A percentile compares a stretch with the other conserved stretches of the same genome.
Evolutionary conservation across 2,113 vertebrate species (phyloP).

Genomic region (Sakesphorus luctuosus): DNA sequence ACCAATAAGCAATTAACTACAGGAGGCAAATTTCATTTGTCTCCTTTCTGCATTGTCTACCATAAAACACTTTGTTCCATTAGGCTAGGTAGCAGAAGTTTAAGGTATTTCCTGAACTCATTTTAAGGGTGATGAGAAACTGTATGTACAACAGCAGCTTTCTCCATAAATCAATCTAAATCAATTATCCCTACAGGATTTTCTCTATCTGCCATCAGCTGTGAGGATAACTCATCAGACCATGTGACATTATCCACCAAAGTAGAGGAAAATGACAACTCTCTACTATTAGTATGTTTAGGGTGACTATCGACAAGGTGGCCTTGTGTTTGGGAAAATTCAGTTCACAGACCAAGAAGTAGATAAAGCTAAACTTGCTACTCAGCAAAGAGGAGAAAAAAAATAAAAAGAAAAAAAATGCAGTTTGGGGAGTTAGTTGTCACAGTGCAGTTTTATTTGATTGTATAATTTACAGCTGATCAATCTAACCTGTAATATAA

Average conservation of each 20-base stretch:
- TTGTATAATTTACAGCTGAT: background rate
- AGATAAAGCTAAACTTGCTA: background rate
- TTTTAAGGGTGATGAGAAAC: background rate
- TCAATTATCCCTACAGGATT: background rate
- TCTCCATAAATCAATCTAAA: background rate
- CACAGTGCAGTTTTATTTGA: background rate
- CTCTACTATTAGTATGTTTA: background rate
- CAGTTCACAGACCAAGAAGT: background rate
- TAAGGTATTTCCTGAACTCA: background rate
- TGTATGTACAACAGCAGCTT: background rate
- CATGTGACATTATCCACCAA: background rate
- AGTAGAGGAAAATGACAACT: background rate
- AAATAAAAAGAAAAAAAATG: background rate
- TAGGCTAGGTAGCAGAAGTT: background rate
- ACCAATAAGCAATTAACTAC: background rate
- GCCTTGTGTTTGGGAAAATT: background rate
- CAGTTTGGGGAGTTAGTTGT: background rate
- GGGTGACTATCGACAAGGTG: background rate
- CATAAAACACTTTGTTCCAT: background rate
- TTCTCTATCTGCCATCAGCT: background rate
- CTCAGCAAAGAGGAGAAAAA: background rate
- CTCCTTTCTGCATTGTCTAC: background rate
- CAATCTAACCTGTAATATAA: background rate
- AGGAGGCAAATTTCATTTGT: background rate
- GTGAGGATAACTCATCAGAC: background rate